Base-by-base conservation (phyloP, 2,888 invertebrate species). In the Stegana nigrithorax region DNA sequence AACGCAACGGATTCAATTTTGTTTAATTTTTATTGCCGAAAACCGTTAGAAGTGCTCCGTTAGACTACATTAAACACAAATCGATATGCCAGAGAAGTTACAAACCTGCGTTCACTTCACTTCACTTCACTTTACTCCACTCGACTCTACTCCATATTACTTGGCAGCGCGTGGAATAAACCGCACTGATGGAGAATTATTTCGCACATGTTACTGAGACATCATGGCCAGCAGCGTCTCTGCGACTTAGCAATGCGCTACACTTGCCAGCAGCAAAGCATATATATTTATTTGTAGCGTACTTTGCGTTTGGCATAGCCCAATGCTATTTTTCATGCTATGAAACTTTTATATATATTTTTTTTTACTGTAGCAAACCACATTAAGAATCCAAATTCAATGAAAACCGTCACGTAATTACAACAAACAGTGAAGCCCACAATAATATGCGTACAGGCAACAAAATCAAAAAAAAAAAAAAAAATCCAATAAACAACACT, bases 381-480 rank as follows among this genome's bases (percentile, higher is more conserved):
- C 67, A 72, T 68, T 66, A 65, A 58, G 63, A 69, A 78, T 73
- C 70, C 68, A 53, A 69, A 80, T 76, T 77, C 72, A 74, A 72
- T 77, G 74, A 78, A 77, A 55, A 80, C 71, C 71, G 74, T 77
- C 77, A 77, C 77, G 77, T 77, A 77, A 78, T 77, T 77, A 78
- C 71, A 65, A 68, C 25, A 25, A 27, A 45, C 26, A 45, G n/a
- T n/a, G n/a, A n/a, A n/a, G n/a, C n/a, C n/a, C n/a, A n/a, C n/a
- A n/a, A n/a, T n/a, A n/a, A n/a, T 27, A 50, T 6, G 12, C 32
- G 6, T 12, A 32, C 32, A 32, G n/a, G 10, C 32, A 55, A 51
- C 51, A 51, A 51, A 29, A 6, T 29, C 29, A 29, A 29, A 29
- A 29, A 29, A 29, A 29, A 29, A 29, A 29, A 29, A 29, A 29